A percentile compares a stretch with the other conserved stretches of the same genome.
phyloP scores from a whole-genome alignment of 2,113 vertebrate genomes.

The Protomyctophum bolini region DNA sequence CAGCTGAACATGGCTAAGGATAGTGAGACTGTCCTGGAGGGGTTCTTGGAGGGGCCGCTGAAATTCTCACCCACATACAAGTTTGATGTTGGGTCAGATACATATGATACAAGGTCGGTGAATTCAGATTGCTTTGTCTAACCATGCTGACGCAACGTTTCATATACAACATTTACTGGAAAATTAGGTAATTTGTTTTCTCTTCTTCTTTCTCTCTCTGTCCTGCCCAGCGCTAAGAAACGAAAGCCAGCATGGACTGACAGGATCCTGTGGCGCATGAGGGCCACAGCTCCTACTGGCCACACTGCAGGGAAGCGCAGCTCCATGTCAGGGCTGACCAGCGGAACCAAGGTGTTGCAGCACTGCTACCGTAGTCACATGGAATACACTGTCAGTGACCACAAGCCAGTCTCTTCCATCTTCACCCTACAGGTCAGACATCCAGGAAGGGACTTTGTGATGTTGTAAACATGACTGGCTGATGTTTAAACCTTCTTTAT shows the following conservation, averaged over 20 bases:
- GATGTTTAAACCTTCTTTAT: neutral
- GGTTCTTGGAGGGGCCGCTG: constrained; percentile 92
- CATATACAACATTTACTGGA: too few species aligned
- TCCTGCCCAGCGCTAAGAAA: constrained; percentile 88
- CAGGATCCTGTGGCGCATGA: constrained; percentile 92
- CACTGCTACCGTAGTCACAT: constrained; percentile 93
- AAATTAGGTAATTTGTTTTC: too few species aligned
- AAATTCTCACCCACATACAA: constrained; percentile 97
- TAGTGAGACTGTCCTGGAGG: constrained; percentile 90
- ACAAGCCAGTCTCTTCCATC: constrained; percentile 95
- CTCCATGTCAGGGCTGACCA: constrained; percentile 68
- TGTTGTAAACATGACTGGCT: neutral
- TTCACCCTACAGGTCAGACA: constrained; percentile 89
- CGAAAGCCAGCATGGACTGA: constrained; percentile 98
- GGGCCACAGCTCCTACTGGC: constrained; percentile 74
- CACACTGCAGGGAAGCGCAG: constrained; percentile 71
- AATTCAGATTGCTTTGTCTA: neutral
- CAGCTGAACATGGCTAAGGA: constrained; percentile 95
- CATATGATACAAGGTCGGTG: constrained; percentile 94
- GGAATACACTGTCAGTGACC: constrained; percentile 92
- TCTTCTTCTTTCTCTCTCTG: constrained; percentile 46
- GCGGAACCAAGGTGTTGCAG: constrained; percentile 84
- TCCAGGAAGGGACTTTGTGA: neutral
- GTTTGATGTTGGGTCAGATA: constrained; percentile 95
- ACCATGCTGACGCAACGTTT: neutral